Base-by-base conservation (phyloP, 2,113 vertebrate genomes). In the Sylvietta virens region DNA sequence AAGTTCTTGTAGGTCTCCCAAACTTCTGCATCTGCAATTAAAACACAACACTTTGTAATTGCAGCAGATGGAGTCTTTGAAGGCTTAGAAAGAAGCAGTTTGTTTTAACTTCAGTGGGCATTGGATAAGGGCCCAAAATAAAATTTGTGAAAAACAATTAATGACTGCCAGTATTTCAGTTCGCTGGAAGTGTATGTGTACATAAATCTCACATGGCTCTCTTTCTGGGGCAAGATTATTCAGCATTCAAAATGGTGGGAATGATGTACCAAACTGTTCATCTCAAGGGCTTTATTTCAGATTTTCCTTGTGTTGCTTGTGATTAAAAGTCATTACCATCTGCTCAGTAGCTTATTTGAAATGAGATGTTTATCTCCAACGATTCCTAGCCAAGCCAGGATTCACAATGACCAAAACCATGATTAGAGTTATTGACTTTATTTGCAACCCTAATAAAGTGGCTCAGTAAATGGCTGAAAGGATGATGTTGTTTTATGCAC, bases 321-420 rank as follows among this genome's bases (percentile, higher is more conserved):
- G 90, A 96, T 95, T 97, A 95, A 95, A 95, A 96, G 86, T 90
- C 90, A 94, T 96, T 95, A 94, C 95, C 95, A 96, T 96, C 93
- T 97, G 95, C 90, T 96, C 88, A 86, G 85, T 86, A 64, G 92
- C 90, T 85, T 93, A 78, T 94, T 88, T 92, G 93, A 96, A 96
- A 96, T 81, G 81, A 95, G 89, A 79, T 82, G 82, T 96, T 96
- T 95, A 86, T 94, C 90, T 96, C 85, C 78, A 80, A 56, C 0
- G 0, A 50, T 73, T 95, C 67, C 90, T 42, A 93, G 90, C 62
- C 93, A 90, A 93, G 76, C 58, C 74, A 90, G 73, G 58, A 90
- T 94, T 84, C 74, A 94, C 67, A 91, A 72, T 44, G 53, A 90
- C 78, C 74, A 90, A 76, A 83, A 88, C 54, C 87, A 47, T 44